Evolutionary conservation across 2,113 vertebrate genomes (phyloP), one percentile per base, ranked within the genome.

Genomic region (Saimiri boliviensis): DNA sequence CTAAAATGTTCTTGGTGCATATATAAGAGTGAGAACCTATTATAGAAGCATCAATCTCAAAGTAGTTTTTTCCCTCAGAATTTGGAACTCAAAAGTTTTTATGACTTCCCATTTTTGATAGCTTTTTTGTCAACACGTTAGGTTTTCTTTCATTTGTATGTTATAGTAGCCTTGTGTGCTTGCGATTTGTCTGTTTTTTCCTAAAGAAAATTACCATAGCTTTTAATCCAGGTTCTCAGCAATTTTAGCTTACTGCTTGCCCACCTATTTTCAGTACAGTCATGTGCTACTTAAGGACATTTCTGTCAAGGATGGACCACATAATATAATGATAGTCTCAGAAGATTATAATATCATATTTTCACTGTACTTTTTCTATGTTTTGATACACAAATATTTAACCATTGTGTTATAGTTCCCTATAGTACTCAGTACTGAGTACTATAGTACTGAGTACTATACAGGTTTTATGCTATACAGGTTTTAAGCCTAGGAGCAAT

Each of bases 41-140:
- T 47, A 32, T 19, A 71, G 35, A 73, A 80, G 66, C 6, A 85
- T 79, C 63, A 32, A 68, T 83, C 7, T n/a, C 27, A 73, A 77
- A 92, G 74, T 83, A 63, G 30, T 7, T 63, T 54, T 76, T 80
- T 40, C 40, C 14, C 14, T 45, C 14, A 40, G 70, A 87, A 19
- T 12, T 77, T 81, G 20, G 76, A 89, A 71, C 35, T 66, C 66
- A 54, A 32, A 60, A 81, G 5, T 45, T 92, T 47, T 47, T 95
- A 21, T 0, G 49, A 77, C 71, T 96, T 92, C 13, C 25, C 35
- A 23, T 86, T 91, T 94, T 58, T 84, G 27, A 49, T 66, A 80
- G 71, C 20, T 54, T 92, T 95, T 76, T 11, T 76, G 79, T 77
- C 40, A 94, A 13, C 42, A 58, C 76, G 92, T 93, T 85, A 86